Evolutionary conservation across 2,113 vertebrate species (phyloP).

Genomic region (Spea bombifrons): DNA sequence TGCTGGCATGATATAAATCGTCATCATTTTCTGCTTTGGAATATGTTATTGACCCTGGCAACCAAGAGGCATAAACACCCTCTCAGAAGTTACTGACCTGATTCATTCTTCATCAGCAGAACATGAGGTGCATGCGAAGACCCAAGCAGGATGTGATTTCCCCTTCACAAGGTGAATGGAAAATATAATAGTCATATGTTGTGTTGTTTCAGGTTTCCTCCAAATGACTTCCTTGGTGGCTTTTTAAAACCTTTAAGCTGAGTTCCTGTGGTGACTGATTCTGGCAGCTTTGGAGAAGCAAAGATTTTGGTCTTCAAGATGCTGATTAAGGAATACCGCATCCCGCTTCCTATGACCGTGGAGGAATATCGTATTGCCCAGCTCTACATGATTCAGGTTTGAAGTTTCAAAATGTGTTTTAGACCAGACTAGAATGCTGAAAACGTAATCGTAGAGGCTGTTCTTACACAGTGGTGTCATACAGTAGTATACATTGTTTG

Average conservation of each 20-base stretch:
- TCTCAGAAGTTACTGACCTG: background rate
- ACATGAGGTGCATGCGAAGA: background rate
- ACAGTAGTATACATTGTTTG: no score
- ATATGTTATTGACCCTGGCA: no score
- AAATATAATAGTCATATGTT: conserved; percentile 32
- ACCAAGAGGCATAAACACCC: no score
- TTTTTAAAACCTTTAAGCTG: conserved; percentile 61
- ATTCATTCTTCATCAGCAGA: background rate
- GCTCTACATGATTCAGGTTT: conserved; percentile 98
- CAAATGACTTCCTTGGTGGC: conserved; percentile 58
- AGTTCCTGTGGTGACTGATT: conserved; percentile 54
- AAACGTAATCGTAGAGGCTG: no score
- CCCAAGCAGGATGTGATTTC: background rate
- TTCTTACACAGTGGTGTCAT: no score
- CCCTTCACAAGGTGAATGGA: background rate
- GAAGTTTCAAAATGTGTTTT: background rate
- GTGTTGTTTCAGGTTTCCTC: conserved; percentile 58
- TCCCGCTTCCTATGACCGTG: conserved; percentile 94
- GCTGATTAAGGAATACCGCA: conserved; percentile 97
- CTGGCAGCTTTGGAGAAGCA: conserved; percentile 54
- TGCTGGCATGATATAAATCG: no score
- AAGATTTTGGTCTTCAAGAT: conserved; percentile 73
- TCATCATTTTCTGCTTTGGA: background rate
- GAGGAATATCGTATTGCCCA: conserved; percentile 96
- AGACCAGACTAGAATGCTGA: no score